Evolutionary conservation across 2,113 vertebrate genomes (phyloP).

Genomic region (Calyptomena viridis): DNA sequence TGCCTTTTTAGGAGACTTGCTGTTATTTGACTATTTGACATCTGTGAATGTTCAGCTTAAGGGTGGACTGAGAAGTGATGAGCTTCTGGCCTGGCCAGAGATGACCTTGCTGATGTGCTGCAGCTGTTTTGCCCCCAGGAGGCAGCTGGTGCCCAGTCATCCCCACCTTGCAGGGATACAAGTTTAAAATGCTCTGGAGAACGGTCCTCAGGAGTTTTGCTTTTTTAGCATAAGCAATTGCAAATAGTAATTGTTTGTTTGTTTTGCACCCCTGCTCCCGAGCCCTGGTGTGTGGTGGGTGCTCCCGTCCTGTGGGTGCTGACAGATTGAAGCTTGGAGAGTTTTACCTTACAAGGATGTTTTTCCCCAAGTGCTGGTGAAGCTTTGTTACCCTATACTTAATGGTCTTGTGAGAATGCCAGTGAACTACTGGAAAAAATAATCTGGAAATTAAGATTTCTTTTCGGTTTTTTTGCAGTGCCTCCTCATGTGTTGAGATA

Average conservation of each 20-base stretch:
- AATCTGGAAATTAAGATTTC: not conserved
- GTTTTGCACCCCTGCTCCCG: not conserved
- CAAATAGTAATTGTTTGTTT: not conserved
- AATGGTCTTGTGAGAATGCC: not conserved
- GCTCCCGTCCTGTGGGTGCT: rapidly evolving
- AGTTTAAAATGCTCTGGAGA: not conserved
- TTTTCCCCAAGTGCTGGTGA: not conserved
- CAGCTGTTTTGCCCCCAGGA: not conserved
- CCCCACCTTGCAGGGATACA: not conserved
- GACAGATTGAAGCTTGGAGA: not conserved
- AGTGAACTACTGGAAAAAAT: not conserved
- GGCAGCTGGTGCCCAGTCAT: not conserved
- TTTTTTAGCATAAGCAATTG: not conserved
- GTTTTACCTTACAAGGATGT: not conserved
- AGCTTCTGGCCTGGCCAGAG: not conserved
- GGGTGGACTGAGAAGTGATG: not conserved
- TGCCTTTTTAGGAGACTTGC: not conserved
- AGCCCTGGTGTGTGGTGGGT: not conserved
- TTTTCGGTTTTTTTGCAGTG: not conserved
- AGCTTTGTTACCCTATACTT: not conserved
- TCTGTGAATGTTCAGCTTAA: not conserved
- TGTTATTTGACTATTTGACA: not conserved
- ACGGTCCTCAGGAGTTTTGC: not conserved
- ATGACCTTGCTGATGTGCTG: not conserved
- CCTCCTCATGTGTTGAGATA: not conserved